Base-by-base conservation (phyloP, 1,140 invertebrate genomes). In the Gryllus bimaculatus region DNA sequence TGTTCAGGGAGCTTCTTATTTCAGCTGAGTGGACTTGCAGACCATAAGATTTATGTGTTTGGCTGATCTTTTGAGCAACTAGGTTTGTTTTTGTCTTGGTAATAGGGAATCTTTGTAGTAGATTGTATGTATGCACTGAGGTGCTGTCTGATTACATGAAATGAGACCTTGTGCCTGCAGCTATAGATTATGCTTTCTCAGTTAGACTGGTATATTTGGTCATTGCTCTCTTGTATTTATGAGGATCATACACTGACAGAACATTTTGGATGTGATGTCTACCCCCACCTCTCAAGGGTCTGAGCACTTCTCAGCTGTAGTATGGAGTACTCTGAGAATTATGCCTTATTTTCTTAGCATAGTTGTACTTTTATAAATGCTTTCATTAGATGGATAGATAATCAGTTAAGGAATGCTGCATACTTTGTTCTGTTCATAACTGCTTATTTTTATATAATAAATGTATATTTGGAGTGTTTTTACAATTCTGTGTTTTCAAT, bases 361-460 rank as follows among this genome's bases (percentile, higher is more conserved):
- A 66, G 54, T 18, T 66, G 10, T 66, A 66, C 10, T 66, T 66
- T 66, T 66, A 66, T 66, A 66, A 10, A 66, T 66, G 54, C 54
- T 66, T 66, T 66, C 54, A 13, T 66, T 66, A 39, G 26, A 39
- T 66, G 2, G 18, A 66, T 66, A 66, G 54, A 66, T 39, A 39
- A 39, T 66, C 54, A 18, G 10, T 66, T 66, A 66, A 66, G 54
- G 54, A 66, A 66, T 66, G 54, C 54, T 66, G 54, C 54, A 18
- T 66, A 66, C 54, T 66, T 66, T 66, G 54, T 66, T 66, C 54
- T 66, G 54, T 66, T 66, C 54, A 66, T 66, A 66, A 66, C 54
- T 66, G 54, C 54, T 66, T 66, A 66, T 66, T 66, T 66, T 66
- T 66, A 66, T 66, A 66, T 66, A 66, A 66, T 66, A 66, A 66